A percentile compares a stretch with the other conserved stretches of the same genome.
These are phyloP conservation scores for Dryocosmus kuriphilus DNA, from an alignment of 2,888 invertebrate genomes.

Conservation along the genomic window DNA sequence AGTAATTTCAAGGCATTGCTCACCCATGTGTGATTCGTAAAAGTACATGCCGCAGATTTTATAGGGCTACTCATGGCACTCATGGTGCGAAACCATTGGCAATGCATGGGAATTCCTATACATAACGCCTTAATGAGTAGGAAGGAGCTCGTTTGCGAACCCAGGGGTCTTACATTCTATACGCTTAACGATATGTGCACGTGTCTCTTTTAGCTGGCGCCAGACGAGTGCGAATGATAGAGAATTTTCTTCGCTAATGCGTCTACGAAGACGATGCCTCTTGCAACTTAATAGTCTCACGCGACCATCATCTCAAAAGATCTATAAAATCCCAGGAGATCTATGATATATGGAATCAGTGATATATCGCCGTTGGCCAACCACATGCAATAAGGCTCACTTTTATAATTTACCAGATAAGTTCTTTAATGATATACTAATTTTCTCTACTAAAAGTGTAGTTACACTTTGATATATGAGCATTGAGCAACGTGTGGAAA, in stretches of 20 bases:
- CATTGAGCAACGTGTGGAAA: not conserved
- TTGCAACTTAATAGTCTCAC: slow-evolving; percentile 1
- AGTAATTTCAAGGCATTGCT: not conserved
- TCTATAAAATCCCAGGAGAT: not conserved
- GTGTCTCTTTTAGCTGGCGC: slow-evolving; percentile 22
- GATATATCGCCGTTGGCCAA: slow-evolving; percentile 14
- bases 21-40: not conserved
- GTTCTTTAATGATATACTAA: slow-evolving; percentile 20
- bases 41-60: not conserved
- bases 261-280: slow-evolving; percentile 14
- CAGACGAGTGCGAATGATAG: slow-evolving; percentile 32
- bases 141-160: not conserved
- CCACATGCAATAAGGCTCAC: not conserved
- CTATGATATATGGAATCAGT: slow-evolving; percentile 13
- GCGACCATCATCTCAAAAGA: not conserved
- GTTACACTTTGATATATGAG: not conserved
- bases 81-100: slow-evolving; percentile 15
- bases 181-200: slow-evolving; percentile 24
- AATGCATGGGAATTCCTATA: not conserved
- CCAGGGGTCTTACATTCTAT: slow-evolving; percentile 13
- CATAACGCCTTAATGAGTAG: slow-evolving; percentile 32
- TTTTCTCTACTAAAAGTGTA: slow-evolving; percentile 21
- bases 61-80: not conserved
- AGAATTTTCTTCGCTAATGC: slow-evolving; percentile 27
- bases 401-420: slow-evolving; percentile 10